Evolutionary conservation across 2,888 invertebrate genomes (phyloP).

Genomic region (Tanypteryx hageni): DNA sequence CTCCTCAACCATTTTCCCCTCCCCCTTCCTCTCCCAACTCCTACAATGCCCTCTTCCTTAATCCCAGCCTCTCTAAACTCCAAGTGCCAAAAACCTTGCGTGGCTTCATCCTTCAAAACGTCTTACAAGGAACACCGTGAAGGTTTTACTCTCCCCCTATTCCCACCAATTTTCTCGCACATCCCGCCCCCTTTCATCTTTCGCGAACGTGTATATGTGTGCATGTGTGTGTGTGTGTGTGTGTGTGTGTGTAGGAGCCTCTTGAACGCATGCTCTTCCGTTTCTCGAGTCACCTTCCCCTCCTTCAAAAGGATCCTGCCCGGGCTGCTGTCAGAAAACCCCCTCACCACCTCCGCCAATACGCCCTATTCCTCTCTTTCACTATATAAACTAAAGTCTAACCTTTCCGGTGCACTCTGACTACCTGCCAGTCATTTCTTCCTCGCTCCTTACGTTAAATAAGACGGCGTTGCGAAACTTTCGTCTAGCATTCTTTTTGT

Average conservation of each 20-base stretch:
- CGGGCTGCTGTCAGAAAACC: not conserved
- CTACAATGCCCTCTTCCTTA: slow-evolving; percentile 7
- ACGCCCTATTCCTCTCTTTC: not conserved
- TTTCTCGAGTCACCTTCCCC: not conserved
- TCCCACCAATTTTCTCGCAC: not conserved
- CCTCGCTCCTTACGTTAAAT: not conserved
- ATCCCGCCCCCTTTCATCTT: not conserved
- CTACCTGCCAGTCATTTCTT: not conserved
- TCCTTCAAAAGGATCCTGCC: not conserved
- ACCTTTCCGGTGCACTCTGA: not conserved
- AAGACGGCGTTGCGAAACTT: not conserved
- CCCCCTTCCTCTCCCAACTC: not conserved
- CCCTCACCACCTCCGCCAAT: not conserved
- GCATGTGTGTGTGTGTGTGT: not conserved
- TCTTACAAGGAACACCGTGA: not conserved
- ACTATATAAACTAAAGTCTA: not conserved
- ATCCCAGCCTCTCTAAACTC: slow-evolving; percentile 31
- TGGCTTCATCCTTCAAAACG: slow-evolving; percentile 55
- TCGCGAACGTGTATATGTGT: not conserved
- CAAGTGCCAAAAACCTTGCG: slow-evolving; percentile 45
- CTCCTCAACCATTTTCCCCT: not conserved
- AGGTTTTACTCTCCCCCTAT: not conserved
- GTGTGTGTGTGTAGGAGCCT: not conserved
- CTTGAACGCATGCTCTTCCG: not conserved
- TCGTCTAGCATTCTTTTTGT: slow-evolving; percentile 6